Base-by-base conservation (phyloP, 1,140 invertebrate genomes). In the Octopus bimaculoides region DNA sequence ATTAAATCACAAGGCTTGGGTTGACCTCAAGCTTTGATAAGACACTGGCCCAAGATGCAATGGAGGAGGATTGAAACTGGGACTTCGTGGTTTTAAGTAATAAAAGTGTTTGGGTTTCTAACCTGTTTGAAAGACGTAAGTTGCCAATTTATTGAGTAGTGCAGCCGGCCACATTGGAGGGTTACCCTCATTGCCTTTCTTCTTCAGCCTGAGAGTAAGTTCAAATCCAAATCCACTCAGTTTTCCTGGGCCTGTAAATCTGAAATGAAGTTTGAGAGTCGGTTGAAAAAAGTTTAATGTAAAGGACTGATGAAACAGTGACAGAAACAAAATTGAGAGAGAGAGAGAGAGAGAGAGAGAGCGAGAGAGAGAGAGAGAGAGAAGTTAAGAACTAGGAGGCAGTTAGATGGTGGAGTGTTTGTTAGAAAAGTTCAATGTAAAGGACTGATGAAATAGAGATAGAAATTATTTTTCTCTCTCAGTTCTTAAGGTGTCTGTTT, bases 121-220 rank as follows among this genome's bases (percentile, higher is more conserved):
- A 88, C 91, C 91, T 83, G 91, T 91, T 73, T 91, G 89, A 84
- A 92, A 92, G 55, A 97, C 94, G 90, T 98, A 98, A 91, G 95
- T 95, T 0, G 96, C 96, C n/a, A 98, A 91, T n/a, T 94, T 93
- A 88, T 98, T 97, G 91, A 98, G 92, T 7, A 98, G 91, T 78
- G 94, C 94, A 5, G 96, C 95, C 0, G 97, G 96, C 97, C 97
- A 98, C 1, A 95, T 95, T 8, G 96, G 95, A 4, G 96, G 96
- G 53, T 93, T 92, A 6, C 92, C 92, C 75, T 91, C 89, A 74
- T 92, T 92, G 1, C 92, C 89, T 84, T 94, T 93, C 73, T 92
- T 91, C 87, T 92, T 92, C 78, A 96, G 88, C 7, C 97, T 92
- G 87, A 98, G 95, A 20, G 96, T 97, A 78, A 98, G 88, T 90